phyloP scores from a whole-genome alignment of 2,113 vertebrate genomes.

The Casuarius casuarius region DNA sequence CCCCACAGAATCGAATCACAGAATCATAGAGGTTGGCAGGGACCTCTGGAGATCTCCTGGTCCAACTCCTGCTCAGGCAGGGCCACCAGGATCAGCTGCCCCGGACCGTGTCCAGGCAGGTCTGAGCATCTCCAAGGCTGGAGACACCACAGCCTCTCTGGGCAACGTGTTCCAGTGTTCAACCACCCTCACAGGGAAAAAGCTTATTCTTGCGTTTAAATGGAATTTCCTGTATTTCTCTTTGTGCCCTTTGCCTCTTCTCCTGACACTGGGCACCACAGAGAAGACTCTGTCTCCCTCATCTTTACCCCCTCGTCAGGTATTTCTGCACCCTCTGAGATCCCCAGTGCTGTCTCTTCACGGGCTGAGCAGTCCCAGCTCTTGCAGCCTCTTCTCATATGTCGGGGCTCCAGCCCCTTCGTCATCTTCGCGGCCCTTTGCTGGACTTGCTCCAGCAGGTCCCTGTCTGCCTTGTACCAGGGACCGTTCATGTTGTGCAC shows the following conservation, averaged over 20 bases:
- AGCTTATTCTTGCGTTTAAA: not conserved
- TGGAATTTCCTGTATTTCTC: not conserved
- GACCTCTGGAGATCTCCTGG: not conserved
- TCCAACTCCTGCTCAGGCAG: not conserved
- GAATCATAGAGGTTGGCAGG: not conserved
- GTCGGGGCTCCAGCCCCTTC: not conserved
- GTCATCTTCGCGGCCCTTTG: accelerated
- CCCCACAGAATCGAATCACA: not conserved
- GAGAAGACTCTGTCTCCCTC: not conserved
- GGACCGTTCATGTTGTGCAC: no score
- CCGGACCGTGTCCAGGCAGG: no score
- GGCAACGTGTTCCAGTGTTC: no score
- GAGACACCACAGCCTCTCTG: accelerated
- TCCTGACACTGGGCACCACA: not conserved
- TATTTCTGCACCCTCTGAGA: no score
- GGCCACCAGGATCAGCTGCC: no score
- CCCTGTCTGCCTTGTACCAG: not conserved
- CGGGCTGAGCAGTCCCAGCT: not conserved
- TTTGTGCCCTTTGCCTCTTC: not conserved
- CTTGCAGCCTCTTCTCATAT: not conserved
- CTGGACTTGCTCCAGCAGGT: not conserved
- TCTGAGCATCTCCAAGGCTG: not conserved
- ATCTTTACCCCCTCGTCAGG: no score
- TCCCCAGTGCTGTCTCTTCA: not conserved
- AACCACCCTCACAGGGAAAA: not conserved